Evolutionary conservation across 2,888 invertebrate genomes (phyloP), one percentile per base, ranked within the genome.

Genomic region (Callyntrura sp.): DNA sequence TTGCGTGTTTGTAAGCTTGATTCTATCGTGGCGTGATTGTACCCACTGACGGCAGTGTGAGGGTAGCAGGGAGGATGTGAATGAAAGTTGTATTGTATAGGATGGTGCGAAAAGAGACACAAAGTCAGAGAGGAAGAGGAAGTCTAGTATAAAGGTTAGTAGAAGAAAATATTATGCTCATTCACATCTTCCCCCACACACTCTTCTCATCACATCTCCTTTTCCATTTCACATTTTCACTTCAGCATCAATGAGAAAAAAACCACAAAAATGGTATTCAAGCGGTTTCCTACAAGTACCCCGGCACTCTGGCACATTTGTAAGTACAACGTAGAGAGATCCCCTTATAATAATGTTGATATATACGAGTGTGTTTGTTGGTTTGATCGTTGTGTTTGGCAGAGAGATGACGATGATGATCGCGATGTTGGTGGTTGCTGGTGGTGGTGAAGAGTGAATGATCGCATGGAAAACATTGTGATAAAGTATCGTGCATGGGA

Each of bases 221-320:
- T 87, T 86, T 20, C 79, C 76, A 68, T 70, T 87, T 87, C 57
- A 68, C 88, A 88, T 88, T 82, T 81, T 87, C 87, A 81, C 87
- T 81, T 88, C 60, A 82, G 73, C 57, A 73, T 73, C 73, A 62
- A 73, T 70, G 73, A 83, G 68, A 83, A 88, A 60, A n/a, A 88
- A 88, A 88, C 88, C 88, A 88, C 82, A 86, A 62, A 82, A 82
- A 88, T 88, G 82, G 87, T 81, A 87, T 87, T 87, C 87, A 70
- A 82, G 87, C 65, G 87, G 88, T 82, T 82, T 88, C 73, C 68
- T 73, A 73, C 45, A 73, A 73, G 73, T 73, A 60, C 60, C 23
- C 45, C 45, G 20, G 17, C n/a, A 45, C 73, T 23, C 11, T 23
- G 48, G 48, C 23, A 35, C 35, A 35, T 35, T 35, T 35, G 35